phyloP scores from a whole-genome alignment of 1,140 invertebrate species.

The Physella acuta region DNA sequence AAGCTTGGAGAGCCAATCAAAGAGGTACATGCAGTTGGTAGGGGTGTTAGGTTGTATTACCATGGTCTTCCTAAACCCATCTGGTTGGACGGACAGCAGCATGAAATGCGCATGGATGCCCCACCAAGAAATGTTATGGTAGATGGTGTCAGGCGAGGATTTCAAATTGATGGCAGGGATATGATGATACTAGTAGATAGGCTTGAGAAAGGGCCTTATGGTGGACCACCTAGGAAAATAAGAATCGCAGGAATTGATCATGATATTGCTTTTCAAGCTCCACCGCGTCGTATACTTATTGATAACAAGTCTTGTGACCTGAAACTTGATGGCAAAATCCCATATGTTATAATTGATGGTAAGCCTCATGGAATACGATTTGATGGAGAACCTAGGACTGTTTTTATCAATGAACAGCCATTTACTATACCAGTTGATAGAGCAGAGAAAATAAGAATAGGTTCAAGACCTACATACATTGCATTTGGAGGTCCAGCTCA shows the following conservation, averaged over 20 bases:
- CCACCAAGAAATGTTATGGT: slow-evolving; percentile 52
- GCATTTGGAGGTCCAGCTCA: slow-evolving; percentile 91
- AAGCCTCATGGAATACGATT: slow-evolving; percentile 73
- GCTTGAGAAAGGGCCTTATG: slow-evolving; percentile 48
- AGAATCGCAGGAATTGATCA: slow-evolving; percentile 42
- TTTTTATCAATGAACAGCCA: slow-evolving; percentile 79
- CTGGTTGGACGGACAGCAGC: slow-evolving; percentile 55
- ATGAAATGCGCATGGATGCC: slow-evolving; percentile 53
- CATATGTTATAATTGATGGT: slow-evolving; percentile 74
- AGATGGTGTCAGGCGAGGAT: slow-evolving; percentile 38
- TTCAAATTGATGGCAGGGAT: slow-evolving; percentile 52
- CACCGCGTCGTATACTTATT: slow-evolving; percentile 71
- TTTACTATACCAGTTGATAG: slow-evolving; percentile 78
- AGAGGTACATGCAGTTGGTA: slow-evolving; percentile 39
- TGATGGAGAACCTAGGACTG: slow-evolving; percentile 86
- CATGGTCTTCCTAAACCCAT: slow-evolving; percentile 47
- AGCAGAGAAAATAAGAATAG: slow-evolving; percentile 73
- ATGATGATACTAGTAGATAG: slow-evolving; percentile 54
- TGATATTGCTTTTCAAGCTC: slow-evolving; percentile 56
- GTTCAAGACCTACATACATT: slow-evolving; percentile 73
- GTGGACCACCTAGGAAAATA: slow-evolving; percentile 49
- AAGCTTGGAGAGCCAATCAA: slow-evolving; percentile 53
- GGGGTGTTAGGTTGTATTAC: slow-evolving; percentile 45
- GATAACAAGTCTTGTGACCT: slow-evolving; percentile 81
- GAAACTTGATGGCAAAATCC: slow-evolving; percentile 80